These are phyloP conservation scores for Lucilia cuprina DNA, from an alignment of 1,140 invertebrate genomes.

Conservation along the genomic window DNA sequence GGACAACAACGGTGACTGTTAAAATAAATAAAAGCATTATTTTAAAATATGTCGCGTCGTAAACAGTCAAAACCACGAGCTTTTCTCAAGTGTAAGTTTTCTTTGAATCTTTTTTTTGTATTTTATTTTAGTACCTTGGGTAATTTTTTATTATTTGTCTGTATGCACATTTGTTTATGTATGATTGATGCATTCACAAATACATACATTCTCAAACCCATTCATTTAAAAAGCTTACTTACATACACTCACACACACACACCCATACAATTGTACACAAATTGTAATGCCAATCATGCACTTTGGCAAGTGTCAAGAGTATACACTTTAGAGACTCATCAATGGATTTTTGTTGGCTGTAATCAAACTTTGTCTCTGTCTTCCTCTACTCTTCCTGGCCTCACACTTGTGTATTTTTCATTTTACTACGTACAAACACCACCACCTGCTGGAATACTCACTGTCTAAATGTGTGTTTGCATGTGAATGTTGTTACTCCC, in stretches of 20 bases:
- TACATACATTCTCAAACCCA: background rate
- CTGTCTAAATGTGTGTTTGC: background rate
- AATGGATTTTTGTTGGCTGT: constrained; percentile 30
- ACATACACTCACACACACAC: background rate
- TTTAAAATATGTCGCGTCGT: constrained; percentile 53
- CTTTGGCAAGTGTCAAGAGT: constrained; percentile 33
- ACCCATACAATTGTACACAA: constrained; percentile 2
- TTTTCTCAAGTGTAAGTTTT: constrained; percentile 59
- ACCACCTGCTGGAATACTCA: background rate
- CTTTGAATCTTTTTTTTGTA: background rate
- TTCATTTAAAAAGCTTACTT: background rate
- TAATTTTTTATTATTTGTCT: background rate
- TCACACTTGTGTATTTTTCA: background rate
- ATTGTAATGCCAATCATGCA: constrained; percentile 35
- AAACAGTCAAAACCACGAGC: constrained; percentile 61
- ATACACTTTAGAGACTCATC: constrained; percentile 30
- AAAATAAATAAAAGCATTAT: background rate
- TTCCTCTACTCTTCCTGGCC: background rate
- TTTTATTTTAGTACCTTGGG: background rate
- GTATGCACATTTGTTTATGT: background rate
- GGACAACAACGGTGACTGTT: background rate
- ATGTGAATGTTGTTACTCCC: background rate
- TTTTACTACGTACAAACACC: background rate
- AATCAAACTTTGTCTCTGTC: constrained; percentile 30
- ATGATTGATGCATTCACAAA: constrained; percentile 26